Base-by-base conservation (phyloP, 2,113 vertebrate genomes). In the Reinhardtius hippoglossoides region DNA sequence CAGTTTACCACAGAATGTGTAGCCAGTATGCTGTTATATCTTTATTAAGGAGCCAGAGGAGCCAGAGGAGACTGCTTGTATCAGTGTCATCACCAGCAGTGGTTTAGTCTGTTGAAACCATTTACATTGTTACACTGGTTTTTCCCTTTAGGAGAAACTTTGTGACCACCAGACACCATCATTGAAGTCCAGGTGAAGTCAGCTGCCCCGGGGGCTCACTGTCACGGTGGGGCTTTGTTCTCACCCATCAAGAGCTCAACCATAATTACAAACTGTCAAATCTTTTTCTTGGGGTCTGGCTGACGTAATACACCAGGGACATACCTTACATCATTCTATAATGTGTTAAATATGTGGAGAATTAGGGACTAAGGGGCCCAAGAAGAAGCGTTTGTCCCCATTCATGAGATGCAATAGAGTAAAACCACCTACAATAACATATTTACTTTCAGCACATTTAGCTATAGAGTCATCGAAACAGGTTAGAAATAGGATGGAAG, bases 61-160 rank as follows among this genome's bases (percentile, higher is more conserved):
- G 52, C 48, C 52, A 37, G 40, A 65, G 50, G 71, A 72, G 26
- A 13, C 18, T 62, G 58, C 60, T 24, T 52, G 76, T 83, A 76
- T 91, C 52, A 14, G 37, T 84, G 50, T 86, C 85, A 84, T 46
- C 57, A 44, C 68, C 57, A 42, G 12, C 13, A 18, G 59, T 74
- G 72, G 35, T 70, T 81, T 55, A 35, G 58, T 62, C 68, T 26
- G 35, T 35, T 69, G 67, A 84, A 84, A 65, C 50, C 16, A 72
- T 63, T 79, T 79, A 83, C 67, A 48, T 5, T 9, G 31, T 55
- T 10, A 54, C 82, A 7, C 46, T 0, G 54, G 82, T 85, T 82
- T 91, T 85, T 81, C 66, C 84, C 90, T 83, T 42, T 15, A 42
- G 78, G 71, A 63, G 21, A 64, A 74, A 3, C 31, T 13, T 76